Evolutionary conservation across 2,797 vertebrate species (phyloP).

Genomic region (Onychomys torridus): DNA sequence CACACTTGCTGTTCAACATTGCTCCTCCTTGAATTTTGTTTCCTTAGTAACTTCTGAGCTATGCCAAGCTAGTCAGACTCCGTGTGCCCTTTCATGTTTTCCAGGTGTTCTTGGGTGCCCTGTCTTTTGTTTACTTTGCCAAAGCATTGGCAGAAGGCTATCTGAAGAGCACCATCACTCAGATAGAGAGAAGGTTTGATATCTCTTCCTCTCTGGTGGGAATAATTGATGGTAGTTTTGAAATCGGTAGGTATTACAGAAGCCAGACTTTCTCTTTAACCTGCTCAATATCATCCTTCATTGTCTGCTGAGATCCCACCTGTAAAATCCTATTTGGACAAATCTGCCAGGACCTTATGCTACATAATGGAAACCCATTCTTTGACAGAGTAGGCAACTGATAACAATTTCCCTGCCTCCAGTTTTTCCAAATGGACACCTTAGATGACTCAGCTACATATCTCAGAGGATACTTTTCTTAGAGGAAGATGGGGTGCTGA

Average conservation of each 20-base stretch:
- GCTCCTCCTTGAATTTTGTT: background rate
- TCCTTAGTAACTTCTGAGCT: background rate
- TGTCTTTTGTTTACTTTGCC: constrained; percentile 96
- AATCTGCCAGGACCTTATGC: background rate
- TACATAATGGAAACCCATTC: background rate
- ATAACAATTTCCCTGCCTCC: background rate
- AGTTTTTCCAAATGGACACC: background rate
- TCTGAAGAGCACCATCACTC: constrained; percentile 97
- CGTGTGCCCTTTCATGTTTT: constrained; percentile 72
- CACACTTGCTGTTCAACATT: background rate
- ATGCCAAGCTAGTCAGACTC: background rate
- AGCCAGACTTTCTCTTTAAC: background rate
- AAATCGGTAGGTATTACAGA: constrained; percentile 92
- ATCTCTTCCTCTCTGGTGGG: constrained; percentile 96
- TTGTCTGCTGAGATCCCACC: background rate
- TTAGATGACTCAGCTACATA: background rate
- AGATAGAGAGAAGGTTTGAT: constrained; percentile 96
- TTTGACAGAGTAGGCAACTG: background rate
- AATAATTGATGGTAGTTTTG: constrained; percentile 97
- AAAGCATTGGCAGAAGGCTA: constrained; percentile 95
- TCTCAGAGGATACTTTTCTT: background rate
- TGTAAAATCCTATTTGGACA: background rate
- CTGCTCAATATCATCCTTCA: background rate
- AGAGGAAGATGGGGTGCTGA: background rate
- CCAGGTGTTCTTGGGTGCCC: constrained; percentile 94